Conservation (phyloP, 2,797 vertebrate genomes). For the Capromys pilorides region DNA sequence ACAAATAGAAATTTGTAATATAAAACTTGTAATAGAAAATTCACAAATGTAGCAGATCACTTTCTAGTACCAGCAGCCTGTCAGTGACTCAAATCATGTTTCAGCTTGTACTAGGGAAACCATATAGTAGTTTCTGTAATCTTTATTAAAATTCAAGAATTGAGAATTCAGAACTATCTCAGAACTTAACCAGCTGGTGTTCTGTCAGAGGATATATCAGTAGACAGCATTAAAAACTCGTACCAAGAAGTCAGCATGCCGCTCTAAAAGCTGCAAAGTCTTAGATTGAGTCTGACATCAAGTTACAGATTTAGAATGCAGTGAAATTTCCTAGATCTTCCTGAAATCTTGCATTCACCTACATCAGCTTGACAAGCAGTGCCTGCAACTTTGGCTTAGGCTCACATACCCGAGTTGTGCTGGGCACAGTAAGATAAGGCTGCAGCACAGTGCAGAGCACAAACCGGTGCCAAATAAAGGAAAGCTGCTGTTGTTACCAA, state of each 20-base stretch:
- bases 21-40: background rate
- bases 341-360: background rate
- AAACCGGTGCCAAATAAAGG: background rate
- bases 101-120: constrained; percentile 22
- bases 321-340: background rate
- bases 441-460: background rate
- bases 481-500: background rate
- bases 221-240: constrained; percentile 37
- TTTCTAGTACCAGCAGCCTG: background rate
- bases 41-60: constrained; percentile 22
- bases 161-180: constrained; percentile 62
- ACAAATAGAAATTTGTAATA: background rate
- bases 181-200: constrained; percentile 25
- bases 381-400: background rate
- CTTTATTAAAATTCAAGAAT: constrained; percentile 60
- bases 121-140: constrained; percentile 44
- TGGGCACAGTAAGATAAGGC: background rate
- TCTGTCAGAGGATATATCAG: constrained; percentile 60
- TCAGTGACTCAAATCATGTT: constrained; percentile 38
- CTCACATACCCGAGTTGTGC: background rate
- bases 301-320: constrained; percentile 45
- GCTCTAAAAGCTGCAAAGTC: constrained; percentile 56
- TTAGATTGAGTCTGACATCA: constrained; percentile 47
- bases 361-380: background rate
- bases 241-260: constrained; percentile 41